Base-by-base conservation (phyloP, 2,113 vertebrate genomes). In the Salvelinus namaycush region DNA sequence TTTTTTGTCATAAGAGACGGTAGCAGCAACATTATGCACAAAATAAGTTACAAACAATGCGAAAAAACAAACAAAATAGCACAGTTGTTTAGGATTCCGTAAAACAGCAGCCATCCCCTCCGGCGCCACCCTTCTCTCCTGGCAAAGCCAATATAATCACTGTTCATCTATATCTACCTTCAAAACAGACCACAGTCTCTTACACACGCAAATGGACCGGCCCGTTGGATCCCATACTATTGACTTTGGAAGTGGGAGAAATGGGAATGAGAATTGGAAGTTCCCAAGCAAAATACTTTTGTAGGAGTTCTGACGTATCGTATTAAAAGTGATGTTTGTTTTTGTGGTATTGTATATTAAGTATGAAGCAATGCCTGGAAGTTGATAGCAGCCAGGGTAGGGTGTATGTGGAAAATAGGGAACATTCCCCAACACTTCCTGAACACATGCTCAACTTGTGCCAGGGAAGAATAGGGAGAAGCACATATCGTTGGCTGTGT, bases 231-330 rank as follows among this genome's bases (percentile, higher is more conserved):
- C 76, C 65, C n/a, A 6, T 74, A 67, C 18, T 91, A 69, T 92
- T 92, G 89, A 88, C 85, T 87, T 93, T 92, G 90, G 88, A 90
- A 74, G 31, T 8, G 8, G 29, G n/a, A 24, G 65, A 65, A 51
- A 76, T 54, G 13, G 16, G 34, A 72, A 49, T 39, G 76, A 34
- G 31, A 29, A 14, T 26, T 78, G 78, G 80, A 87, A 83, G 83
- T 84, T 75, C 76, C 81, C 76, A 77, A 80, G 81, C 89, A 79
- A 86, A 90, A 88, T 81, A 86, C 67, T 39, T 77, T 81, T 75
- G 80, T 26, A 13, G 74, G 70, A 72, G 67, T 83, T 86, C 80
- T 78, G 79, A 91, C 86, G 76, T 81, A 76, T 86, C 66, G 81
- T 76, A 82, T 84, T 80, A 20, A 82, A 87, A 83, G 57, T 5